Conservation (phyloP, 2,113 vertebrate species). For the Pelodiscus sinensis region DNA sequence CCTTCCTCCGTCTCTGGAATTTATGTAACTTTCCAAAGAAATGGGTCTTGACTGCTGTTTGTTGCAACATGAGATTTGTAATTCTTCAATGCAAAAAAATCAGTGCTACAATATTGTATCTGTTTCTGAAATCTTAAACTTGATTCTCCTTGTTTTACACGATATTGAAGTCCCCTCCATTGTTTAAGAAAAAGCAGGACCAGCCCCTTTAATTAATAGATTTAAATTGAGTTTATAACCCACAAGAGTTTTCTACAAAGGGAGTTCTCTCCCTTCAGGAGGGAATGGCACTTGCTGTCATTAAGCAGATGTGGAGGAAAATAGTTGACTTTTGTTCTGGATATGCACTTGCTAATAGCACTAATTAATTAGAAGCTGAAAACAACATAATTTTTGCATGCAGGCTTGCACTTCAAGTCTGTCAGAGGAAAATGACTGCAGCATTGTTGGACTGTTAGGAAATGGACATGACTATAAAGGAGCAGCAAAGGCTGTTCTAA, state of each 20-base stretch:
- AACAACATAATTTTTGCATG: not conserved
- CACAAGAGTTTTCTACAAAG: not conserved
- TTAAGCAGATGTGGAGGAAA: not conserved
- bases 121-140: not conserved
- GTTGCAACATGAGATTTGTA: not conserved
- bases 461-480: not conserved
- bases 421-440: not conserved
- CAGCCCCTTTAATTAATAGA: not conserved
- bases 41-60: accelerated
- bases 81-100: not conserved
- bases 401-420: not conserved
- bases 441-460: not conserved
- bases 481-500: not conserved
- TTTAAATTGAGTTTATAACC: not conserved
- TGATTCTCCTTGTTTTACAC: not conserved
- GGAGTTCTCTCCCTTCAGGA: not conserved
- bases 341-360: not conserved
- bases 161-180: not conserved
- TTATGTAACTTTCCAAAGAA: not conserved
- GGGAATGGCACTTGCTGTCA: not conserved
- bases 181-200: constrained; percentile 3
- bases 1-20: not conserved
- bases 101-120: not conserved
- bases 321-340: not conserved
- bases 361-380: not conserved